Evolutionary conservation across 2,797 vertebrate species (phyloP).

Genomic region (Linurgus olivaceus): DNA sequence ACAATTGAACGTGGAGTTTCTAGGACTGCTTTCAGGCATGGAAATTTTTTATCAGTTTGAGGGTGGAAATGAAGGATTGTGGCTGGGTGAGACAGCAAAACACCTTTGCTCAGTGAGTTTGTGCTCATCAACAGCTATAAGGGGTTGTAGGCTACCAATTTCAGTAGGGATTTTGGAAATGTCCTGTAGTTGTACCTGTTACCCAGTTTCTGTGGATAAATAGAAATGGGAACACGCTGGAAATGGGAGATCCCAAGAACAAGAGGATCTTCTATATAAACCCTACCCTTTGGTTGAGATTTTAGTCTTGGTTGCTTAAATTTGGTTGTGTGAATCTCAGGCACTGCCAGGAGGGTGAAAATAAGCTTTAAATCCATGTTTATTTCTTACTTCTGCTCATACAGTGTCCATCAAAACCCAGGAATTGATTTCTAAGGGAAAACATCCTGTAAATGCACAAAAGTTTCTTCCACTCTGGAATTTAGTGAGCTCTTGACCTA

Average conservation of each 20-base stretch:
- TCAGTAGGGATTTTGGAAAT: not conserved
- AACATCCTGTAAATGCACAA: not conserved
- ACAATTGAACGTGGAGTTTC: not conserved
- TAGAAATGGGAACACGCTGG: not conserved
- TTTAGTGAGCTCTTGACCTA: not conserved
- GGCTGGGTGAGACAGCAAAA: not conserved
- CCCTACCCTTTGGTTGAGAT: not conserved
- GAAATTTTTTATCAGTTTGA: not conserved
- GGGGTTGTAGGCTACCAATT: fast-evolving
- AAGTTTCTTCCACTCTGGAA: not conserved
- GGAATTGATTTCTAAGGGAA: not conserved
- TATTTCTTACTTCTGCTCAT: not conserved
- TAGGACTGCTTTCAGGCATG: not conserved
- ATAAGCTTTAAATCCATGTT: not conserved
- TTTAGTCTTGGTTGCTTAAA: not conserved
- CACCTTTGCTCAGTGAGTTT: not conserved
- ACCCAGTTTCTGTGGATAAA: not conserved
- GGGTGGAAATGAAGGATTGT: not conserved
- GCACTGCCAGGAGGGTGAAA: not conserved
- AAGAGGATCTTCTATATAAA: not conserved
- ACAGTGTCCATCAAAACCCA: fast-evolving
- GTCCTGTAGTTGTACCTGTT: not conserved
- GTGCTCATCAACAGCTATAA: not conserved
- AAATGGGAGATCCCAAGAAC: not conserved
- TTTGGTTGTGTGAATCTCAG: not conserved